phyloP scores from a whole-genome alignment of 2,113 vertebrate genomes.

The Psephotus haematonotus region DNA sequence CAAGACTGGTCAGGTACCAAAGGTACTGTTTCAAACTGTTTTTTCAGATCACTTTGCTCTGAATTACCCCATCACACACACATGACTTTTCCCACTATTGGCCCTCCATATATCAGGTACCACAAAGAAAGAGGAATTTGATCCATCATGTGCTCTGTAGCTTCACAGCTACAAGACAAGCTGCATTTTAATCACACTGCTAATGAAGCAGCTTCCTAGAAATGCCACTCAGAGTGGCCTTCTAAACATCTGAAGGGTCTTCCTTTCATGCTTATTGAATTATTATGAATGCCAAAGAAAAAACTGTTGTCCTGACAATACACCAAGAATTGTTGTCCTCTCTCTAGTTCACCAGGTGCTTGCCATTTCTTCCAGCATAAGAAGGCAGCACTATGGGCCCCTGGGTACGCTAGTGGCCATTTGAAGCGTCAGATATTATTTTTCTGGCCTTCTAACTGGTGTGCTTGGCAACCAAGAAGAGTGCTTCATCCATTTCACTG shows the following conservation, averaged over 20 bases:
- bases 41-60: not conserved
- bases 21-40: not conserved
- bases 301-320: not conserved
- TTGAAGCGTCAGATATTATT: not conserved
- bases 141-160: not conserved
- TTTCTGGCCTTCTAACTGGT: not conserved
- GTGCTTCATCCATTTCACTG: not conserved
- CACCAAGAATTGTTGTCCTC: not conserved
- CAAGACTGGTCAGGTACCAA: not conserved
- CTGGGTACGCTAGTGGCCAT: not conserved
- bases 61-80: not conserved
- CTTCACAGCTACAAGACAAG: not conserved
- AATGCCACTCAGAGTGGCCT: not conserved
- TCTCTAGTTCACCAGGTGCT: not conserved
- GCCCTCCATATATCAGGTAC: not conserved
- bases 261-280: conserved; percentile 9
- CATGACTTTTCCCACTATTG: not conserved
- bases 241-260: conserved; percentile 3
- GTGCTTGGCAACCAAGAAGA: not conserved
- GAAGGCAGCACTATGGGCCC: not conserved
- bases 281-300: conserved; percentile 25
- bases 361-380: accelerated
- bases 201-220: conserved; percentile 31
- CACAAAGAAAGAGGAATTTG: not conserved
- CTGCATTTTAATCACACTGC: not conserved